Evolutionary conservation across 1,140 invertebrate genomes (phyloP).

Genomic region (Colletes latitarsis): DNA sequence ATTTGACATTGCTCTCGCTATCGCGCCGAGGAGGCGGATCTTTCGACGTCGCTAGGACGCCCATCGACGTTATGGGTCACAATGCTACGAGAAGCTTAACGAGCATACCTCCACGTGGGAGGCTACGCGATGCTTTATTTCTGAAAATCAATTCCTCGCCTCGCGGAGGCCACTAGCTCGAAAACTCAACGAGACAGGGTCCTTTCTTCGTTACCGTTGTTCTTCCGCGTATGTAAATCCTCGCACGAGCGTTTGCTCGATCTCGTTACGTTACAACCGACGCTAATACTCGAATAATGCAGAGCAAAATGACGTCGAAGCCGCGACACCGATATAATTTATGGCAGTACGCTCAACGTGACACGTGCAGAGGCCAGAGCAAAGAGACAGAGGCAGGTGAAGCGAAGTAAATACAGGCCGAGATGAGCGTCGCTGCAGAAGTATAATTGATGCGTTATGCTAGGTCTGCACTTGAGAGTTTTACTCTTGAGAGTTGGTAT

Average conservation of each 20-base stretch:
- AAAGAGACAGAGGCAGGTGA: neutral
- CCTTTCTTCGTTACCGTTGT: neutral
- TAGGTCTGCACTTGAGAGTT: too few species aligned
- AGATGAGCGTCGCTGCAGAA: neutral
- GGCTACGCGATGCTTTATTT: neutral
- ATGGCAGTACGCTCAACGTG: too few species aligned
- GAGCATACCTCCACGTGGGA: neutral
- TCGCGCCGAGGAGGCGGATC: neutral
- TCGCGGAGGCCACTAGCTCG: neutral
- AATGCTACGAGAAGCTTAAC: neutral
- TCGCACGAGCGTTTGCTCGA: neutral
- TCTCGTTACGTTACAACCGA: neutral
- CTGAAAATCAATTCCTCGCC: conserved; percentile 17
- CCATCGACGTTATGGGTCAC: neutral
- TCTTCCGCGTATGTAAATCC: neutral
- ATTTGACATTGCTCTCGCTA: conserved; percentile 9
- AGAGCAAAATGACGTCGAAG: neutral
- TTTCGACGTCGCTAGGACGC: neutral
- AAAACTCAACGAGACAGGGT: neutral
- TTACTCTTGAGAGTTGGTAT: too few species aligned
- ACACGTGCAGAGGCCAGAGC: neutral
- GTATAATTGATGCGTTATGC: neutral
- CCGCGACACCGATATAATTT: neutral
- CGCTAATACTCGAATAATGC: neutral
- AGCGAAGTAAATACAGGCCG: neutral